Conservation (phyloP, 2,797 vertebrate species). For the Molossus alvarezi region DNA sequence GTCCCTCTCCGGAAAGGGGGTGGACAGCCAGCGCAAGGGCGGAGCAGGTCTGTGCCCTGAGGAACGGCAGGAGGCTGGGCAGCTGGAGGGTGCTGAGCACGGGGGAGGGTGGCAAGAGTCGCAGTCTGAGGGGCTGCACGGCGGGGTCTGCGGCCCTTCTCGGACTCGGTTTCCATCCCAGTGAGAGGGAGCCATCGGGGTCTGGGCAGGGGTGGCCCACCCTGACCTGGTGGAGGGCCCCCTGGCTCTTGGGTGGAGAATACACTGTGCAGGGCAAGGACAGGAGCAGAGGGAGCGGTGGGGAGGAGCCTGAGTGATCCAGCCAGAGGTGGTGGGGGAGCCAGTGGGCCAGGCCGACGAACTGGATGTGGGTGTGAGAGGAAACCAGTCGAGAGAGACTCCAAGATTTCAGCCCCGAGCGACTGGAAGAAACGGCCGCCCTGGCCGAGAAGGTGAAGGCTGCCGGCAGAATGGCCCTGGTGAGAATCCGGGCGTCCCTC, state of each 20-base stretch:
- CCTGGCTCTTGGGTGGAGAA: background rate
- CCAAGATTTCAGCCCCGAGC: background rate
- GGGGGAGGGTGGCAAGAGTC: background rate
- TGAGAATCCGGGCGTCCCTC: fast-evolving
- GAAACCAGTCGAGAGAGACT: background rate
- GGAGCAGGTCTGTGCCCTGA: too few relatives aligned
- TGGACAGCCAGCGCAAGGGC: background rate
- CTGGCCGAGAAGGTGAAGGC: background rate
- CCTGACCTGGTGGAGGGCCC: too few relatives aligned
- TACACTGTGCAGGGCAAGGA: fast-evolving
- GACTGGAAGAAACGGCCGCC: background rate
- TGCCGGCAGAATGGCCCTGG: too few relatives aligned
- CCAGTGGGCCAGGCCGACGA: background rate
- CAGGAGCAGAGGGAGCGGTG: background rate
- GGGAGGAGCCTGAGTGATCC: background rate
- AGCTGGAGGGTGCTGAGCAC: background rate
- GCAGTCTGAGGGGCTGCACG: background rate
- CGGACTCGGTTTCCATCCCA: background rate
- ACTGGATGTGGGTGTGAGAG: background rate
- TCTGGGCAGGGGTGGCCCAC: background rate
- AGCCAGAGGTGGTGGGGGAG: fast-evolving
- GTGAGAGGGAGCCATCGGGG: background rate
- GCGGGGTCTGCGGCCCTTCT: fast-evolving
- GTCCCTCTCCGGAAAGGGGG: background rate
- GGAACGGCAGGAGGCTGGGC: background rate